These are phyloP conservation scores for Eidolon helvum DNA, from an alignment of 2,113 vertebrate species.

Conservation along the genomic window DNA sequence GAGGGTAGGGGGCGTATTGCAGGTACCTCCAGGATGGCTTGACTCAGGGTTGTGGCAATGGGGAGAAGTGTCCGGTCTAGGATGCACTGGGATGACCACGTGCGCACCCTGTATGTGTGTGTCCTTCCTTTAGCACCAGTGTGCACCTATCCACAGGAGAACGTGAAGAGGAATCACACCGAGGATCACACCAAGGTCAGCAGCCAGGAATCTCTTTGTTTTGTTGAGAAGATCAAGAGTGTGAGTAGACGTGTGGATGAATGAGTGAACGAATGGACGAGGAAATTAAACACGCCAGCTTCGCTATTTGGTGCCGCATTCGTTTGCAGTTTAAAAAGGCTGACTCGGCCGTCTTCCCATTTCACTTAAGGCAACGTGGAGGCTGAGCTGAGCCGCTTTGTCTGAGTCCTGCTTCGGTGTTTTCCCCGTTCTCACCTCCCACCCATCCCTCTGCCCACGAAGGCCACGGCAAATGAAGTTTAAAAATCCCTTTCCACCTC, in stretches of 20 bases:
- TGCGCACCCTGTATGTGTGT: accelerated
- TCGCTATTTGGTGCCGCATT: background rate
- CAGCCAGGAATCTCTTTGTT: background rate
- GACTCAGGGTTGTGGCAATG: background rate
- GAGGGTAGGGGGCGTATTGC: background rate
- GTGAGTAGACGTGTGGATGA: background rate
- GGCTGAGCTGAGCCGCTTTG: background rate
- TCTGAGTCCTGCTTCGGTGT: background rate
- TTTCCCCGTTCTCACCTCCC: background rate
- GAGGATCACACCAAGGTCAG: background rate
- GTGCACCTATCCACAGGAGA: accelerated
- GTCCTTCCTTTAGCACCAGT: background rate
- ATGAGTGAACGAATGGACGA: background rate
- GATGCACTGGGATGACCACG: background rate
- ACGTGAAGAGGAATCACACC: background rate
- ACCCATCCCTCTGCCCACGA: background rate
- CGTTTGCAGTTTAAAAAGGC: background rate
- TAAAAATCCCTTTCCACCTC: background rate
- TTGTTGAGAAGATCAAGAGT: background rate
- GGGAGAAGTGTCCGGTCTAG: background rate
- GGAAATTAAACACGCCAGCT: background rate
- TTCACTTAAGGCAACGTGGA: background rate
- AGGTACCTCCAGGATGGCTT: background rate
- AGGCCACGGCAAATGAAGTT: background rate
- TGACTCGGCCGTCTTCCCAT: background rate